These are phyloP conservation scores for Pyrocephalus nanus DNA, from an alignment of 2,797 vertebrate species.

Conservation along the genomic window DNA sequence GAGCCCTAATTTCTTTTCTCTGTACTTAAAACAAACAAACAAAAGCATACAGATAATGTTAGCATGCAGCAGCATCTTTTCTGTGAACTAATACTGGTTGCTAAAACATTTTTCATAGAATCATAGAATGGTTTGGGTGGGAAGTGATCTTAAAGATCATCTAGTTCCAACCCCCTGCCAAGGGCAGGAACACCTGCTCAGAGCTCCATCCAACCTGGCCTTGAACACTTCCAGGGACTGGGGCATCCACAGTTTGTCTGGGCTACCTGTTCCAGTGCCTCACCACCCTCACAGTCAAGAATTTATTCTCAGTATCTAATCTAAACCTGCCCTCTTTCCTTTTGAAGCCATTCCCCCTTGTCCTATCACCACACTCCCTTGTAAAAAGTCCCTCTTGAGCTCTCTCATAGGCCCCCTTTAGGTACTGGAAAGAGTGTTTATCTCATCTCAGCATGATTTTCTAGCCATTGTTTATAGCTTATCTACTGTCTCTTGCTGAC, in stretches of 20 bases:
- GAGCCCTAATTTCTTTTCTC: not conserved
- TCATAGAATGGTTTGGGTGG: not conserved
- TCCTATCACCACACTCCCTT: not conserved
- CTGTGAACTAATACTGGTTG: not conserved
- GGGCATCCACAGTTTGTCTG: not conserved
- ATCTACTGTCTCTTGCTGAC: not conserved
- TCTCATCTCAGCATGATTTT: not conserved
- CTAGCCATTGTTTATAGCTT: conserved; percentile 11
- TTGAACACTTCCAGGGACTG: accelerated
- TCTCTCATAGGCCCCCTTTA: not conserved
- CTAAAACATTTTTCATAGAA: not conserved
- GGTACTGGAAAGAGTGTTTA: not conserved
- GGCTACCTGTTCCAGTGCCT: not conserved
- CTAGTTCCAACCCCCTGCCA: not conserved
- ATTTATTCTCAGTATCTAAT: not conserved
- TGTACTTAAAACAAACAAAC: not conserved
- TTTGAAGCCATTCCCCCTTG: not conserved
- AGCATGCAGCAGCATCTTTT: not conserved
- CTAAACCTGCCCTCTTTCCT: not conserved
- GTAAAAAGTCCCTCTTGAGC: not conserved
- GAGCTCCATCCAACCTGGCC: not conserved
- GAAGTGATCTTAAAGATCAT: not conserved
- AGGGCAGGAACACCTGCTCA: not conserved
- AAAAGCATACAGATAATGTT: not conserved
- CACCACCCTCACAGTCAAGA: not conserved